phyloP scores from a whole-genome alignment of 2,888 invertebrate genomes.

The Gandaritis pyraliata region DNA sequence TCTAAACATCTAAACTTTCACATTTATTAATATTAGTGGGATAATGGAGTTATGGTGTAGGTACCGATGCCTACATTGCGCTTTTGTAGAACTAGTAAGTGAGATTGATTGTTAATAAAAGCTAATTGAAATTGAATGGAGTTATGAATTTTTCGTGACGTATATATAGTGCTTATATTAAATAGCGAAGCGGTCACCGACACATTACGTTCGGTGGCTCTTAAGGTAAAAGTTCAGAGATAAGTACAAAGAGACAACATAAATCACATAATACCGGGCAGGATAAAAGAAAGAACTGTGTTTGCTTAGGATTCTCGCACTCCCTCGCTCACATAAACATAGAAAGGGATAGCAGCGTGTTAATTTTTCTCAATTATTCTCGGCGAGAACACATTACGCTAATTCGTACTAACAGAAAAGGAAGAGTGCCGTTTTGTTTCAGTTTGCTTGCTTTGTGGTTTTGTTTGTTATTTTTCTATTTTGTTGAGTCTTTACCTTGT shows the following conservation, averaged over 20 bases:
- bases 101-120: too few species aligned
- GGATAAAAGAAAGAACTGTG: conserved; percentile 10
- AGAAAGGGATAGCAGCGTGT: conserved; percentile 16
- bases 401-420: conserved; percentile 62
- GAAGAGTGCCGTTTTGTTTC: conserved; percentile 45
- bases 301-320: conserved; percentile 5
- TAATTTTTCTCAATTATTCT: conserved; percentile 58
- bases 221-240: not conserved
- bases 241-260: conserved; percentile 5
- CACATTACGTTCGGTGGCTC: not conserved
- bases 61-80: too few species aligned
- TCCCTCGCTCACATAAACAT: conserved; percentile 22
- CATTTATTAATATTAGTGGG: too few species aligned
- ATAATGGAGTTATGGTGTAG: too few species aligned
- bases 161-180: too few species aligned
- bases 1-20: too few species aligned
- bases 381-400: conserved; percentile 61
- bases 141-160: too few species aligned
- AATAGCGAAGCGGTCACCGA: too few species aligned
- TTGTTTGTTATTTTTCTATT: conserved; percentile 54
- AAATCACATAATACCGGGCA: conserved; percentile 4
- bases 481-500: conserved; percentile 40
- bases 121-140: too few species aligned
- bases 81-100: too few species aligned
- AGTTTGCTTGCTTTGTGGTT: conserved; percentile 44